phyloP scores from a whole-genome alignment of 2,797 vertebrate species.

The Danio jaintianensis region DNA sequence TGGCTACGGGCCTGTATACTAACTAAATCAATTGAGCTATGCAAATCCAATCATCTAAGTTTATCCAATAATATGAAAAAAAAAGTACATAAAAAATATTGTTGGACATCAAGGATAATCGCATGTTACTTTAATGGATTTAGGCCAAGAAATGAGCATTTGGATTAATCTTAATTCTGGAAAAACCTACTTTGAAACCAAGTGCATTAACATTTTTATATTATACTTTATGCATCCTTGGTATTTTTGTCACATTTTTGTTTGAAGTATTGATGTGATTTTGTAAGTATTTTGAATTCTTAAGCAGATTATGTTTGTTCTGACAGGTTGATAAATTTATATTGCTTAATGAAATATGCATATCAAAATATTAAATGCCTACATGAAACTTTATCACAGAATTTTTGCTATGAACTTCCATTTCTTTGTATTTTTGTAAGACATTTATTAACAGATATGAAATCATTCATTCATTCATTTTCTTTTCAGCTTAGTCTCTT shows the following conservation, averaged over 20 bases:
- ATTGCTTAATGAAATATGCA: too few relatives aligned
- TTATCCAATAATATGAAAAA: too few relatives aligned
- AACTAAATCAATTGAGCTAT: background rate
- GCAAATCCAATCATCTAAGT: too few relatives aligned
- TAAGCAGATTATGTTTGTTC: background rate
- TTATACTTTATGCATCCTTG: background rate
- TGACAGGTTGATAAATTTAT: background rate
- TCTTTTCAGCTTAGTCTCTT: too few relatives aligned
- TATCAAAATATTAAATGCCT: too few relatives aligned
- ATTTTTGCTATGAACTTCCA: too few relatives aligned
- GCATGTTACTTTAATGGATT: background rate
- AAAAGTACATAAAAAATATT: background rate
- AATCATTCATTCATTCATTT: too few relatives aligned
- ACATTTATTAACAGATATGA: too few relatives aligned
- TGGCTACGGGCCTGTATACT: too few relatives aligned
- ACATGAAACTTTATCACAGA: too few relatives aligned
- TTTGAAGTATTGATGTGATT: background rate
- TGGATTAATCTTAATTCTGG: too few relatives aligned
- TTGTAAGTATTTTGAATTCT: background rate
- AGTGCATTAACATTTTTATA: background rate
- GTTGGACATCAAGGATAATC: background rate
- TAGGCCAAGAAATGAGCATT: background rate
- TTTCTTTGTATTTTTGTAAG: too few relatives aligned
- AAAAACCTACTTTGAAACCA: background rate
- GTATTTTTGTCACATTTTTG: background rate